phyloP scores from a whole-genome alignment of 2,888 invertebrate genomes.

The Amiota communis region DNA sequence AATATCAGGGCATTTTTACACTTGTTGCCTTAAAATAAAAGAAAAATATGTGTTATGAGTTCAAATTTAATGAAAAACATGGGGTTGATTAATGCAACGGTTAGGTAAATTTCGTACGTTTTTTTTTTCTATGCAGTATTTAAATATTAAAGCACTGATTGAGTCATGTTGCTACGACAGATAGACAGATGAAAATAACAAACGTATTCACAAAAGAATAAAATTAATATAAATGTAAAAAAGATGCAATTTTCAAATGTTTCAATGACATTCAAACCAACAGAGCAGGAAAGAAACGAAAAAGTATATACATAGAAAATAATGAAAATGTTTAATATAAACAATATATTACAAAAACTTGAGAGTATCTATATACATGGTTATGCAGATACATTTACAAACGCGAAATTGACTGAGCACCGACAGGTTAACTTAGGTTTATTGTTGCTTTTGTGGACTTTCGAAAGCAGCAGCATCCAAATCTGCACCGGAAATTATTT shows the following conservation, averaged over 20 bases:
- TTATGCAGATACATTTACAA: not conserved
- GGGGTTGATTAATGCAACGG: not conserved
- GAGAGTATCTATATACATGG: no score
- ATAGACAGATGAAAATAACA: not conserved
- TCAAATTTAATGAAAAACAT: not conserved
- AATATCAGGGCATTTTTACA: conserved; percentile 3
- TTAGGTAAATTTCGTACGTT: not conserved
- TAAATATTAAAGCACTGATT: not conserved
- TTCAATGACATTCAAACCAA: not conserved
- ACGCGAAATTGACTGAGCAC: not conserved
- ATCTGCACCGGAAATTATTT: conserved; percentile 1
- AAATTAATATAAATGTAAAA: not conserved
- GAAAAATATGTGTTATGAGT: not conserved
- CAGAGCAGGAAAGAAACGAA: not conserved
- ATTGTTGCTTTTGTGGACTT: not conserved
- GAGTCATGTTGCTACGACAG: not conserved
- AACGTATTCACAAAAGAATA: not conserved
- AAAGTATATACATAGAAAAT: not conserved
- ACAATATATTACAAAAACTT: not conserved
- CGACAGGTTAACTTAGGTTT: not conserved
- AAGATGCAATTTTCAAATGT: not conserved
- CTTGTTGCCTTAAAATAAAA: conserved; percentile 11
- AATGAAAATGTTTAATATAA: not conserved
- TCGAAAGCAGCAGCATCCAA: not conserved
- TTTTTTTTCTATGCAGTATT: not conserved